These are phyloP conservation scores for Acromyrmex heyeri DNA, from an alignment of 1,140 invertebrate species.

Conservation along the genomic window DNA sequence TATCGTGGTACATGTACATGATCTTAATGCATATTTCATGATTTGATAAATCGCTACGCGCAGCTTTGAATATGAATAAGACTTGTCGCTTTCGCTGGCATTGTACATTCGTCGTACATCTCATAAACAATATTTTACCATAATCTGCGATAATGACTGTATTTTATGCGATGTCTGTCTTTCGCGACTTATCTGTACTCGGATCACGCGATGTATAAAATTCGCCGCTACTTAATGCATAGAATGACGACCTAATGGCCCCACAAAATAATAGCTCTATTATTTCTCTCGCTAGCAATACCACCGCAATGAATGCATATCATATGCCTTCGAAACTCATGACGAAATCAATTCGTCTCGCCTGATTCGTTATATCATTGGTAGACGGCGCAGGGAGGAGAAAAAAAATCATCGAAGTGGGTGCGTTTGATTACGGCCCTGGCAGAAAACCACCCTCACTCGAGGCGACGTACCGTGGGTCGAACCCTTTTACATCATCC, in stretches of 20 bases:
- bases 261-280: background rate
- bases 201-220: background rate
- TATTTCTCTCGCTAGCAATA: background rate
- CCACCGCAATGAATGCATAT: background rate
- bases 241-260: conserved; percentile 1
- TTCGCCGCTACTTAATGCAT: conserved; percentile 4
- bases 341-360: conserved; percentile 38
- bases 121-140: conserved; percentile 35
- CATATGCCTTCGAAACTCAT: background rate
- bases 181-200: background rate
- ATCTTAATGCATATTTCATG: conserved; percentile 51
- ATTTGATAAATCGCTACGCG: conserved; percentile 21
- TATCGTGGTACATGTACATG: background rate
- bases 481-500: conserved; percentile 77
- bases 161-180: background rate
- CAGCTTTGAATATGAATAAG: conserved; percentile 51
- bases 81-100: conserved; percentile 14
- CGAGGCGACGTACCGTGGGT: conserved; percentile 44
- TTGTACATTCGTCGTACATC: background rate
- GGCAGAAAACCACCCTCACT: conserved; percentile 45
- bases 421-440: conserved; percentile 48
- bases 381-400: background rate
- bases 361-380: conserved; percentile 28
- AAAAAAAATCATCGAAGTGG: conserved; percentile 10
- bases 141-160: conserved; percentile 31